Conservation (phyloP, 1,140 invertebrate species). For the Drosophila kohkoa region DNA sequence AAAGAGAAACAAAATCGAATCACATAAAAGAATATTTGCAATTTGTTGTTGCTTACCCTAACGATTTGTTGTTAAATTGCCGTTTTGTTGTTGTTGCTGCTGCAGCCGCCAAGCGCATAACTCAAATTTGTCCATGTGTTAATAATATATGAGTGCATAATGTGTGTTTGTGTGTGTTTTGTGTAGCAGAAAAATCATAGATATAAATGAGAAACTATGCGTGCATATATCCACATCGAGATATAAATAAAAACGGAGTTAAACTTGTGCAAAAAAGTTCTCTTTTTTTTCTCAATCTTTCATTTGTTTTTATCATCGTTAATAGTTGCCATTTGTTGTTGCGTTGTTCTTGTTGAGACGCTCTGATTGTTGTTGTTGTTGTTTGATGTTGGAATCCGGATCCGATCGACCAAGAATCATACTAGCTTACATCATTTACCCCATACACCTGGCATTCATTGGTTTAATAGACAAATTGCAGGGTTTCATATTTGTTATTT, state of each 20-base stretch:
- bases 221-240: neutral
- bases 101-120: constrained; percentile 18
- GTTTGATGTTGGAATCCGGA: constrained; percentile 7
- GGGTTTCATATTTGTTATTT: too few relatives aligned
- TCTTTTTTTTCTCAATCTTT: neutral
- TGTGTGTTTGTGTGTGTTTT: constrained; percentile 6
- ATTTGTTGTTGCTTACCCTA: constrained; percentile 12
- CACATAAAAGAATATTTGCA: neutral
- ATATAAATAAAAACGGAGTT: constrained; percentile 31
- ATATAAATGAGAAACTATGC: constrained; percentile 32
- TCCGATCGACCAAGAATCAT: constrained; percentile 18
- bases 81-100: constrained; percentile 2
- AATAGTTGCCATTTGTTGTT: constrained; percentile 50
- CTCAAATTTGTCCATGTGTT: constrained; percentile 12
- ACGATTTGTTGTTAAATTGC: constrained; percentile 10
- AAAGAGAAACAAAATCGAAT: neutral
- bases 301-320: constrained; percentile 9
- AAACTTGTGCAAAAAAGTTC: constrained; percentile 34
- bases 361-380: constrained; percentile 1
- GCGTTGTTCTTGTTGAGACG: constrained; percentile 29
- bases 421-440: constrained; percentile 32
- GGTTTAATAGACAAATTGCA: neutral
- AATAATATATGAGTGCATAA: too few relatives aligned
- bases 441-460: constrained; percentile 12
- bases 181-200: constrained; percentile 38